Conservation (phyloP, 2,888 invertebrate species). For the Drosophila fulvimacula region DNA sequence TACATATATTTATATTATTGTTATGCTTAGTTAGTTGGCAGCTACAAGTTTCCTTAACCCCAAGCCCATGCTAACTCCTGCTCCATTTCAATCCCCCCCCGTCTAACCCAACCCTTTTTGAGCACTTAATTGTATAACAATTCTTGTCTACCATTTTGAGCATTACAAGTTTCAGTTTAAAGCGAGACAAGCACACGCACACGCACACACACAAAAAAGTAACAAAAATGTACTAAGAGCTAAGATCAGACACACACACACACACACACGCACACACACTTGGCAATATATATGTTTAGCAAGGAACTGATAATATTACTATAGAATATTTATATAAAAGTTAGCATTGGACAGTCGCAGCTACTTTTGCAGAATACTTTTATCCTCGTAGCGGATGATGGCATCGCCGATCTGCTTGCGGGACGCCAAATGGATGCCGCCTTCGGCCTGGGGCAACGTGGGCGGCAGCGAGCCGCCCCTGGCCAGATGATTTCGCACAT, state of each 20-base stretch:
- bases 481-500: constrained; percentile 83
- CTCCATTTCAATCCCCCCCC: neutral
- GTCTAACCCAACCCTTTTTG: neutral
- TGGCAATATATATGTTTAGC: constrained; percentile 28
- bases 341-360: constrained; percentile 9
- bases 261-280: constrained; percentile 10
- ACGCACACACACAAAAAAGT: neutral
- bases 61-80: neutral
- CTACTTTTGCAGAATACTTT: constrained; percentile 82
- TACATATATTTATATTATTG: constrained; percentile 7
- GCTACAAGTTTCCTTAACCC: constrained; percentile 37
- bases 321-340: constrained; percentile 40
- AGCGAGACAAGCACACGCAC: constrained; percentile 48
- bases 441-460: constrained; percentile 50
- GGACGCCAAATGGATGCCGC: constrained; percentile 86
- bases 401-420: constrained; percentile 85
- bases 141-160: constrained; percentile 62
- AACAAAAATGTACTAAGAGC: constrained; percentile 38
- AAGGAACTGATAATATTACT: constrained; percentile 63
- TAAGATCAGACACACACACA: constrained; percentile 17
- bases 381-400: constrained; percentile 84
- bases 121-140: constrained; percentile 46
- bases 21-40: constrained; percentile 48
- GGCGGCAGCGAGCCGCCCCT: constrained; percentile 59
- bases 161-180: constrained; percentile 79